phyloP scores from a whole-genome alignment of 2,888 invertebrate species.

The Hoplodrina ambigua region DNA sequence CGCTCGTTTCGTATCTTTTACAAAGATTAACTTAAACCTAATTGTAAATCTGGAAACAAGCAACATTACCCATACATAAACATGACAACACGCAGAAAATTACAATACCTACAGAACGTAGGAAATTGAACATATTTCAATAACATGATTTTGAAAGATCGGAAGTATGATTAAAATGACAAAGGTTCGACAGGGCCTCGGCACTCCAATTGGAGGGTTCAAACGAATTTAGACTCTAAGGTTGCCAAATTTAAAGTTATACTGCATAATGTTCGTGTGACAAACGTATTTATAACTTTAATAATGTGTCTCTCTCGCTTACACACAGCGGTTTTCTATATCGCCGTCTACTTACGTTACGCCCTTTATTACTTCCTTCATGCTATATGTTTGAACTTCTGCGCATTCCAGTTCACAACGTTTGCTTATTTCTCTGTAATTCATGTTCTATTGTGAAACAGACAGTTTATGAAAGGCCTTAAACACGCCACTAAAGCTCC shows the following conservation, averaged over 20 bases:
- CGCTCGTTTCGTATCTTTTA: background rate
- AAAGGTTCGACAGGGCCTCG: slow-evolving; percentile 88
- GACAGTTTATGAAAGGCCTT: slow-evolving; percentile 60
- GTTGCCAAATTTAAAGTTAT: slow-evolving; percentile 68
- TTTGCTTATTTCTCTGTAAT: slow-evolving; percentile 68
- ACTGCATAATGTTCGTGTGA: slow-evolving; percentile 69
- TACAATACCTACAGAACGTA: slow-evolving; percentile 79
- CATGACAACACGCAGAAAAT: slow-evolving; percentile 76
- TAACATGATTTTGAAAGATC: slow-evolving; percentile 89
- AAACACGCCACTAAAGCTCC: slow-evolving; percentile 54
- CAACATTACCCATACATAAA: slow-evolving; percentile 31
- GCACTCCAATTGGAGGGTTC: slow-evolving; percentile 69
- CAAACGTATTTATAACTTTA: slow-evolving; percentile 77
- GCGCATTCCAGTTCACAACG: slow-evolving; percentile 62
- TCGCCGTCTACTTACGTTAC: slow-evolving; percentile 71
- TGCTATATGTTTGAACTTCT: slow-evolving; percentile 72
- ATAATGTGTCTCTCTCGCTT: slow-evolving; percentile 78
- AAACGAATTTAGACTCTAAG: slow-evolving; percentile 79
- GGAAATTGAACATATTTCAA: slow-evolving; percentile 90
- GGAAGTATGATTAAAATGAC: slow-evolving; percentile 89
- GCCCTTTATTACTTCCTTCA: slow-evolving; percentile 71
- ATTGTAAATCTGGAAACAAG: slow-evolving; percentile 31
- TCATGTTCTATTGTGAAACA: slow-evolving; percentile 65
- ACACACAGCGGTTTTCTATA: slow-evolving; percentile 71
- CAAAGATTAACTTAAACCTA: background rate